phyloP scores from a whole-genome alignment of 53 echinoderm and acorn worm species.

The Zoroaster sp. region DNA sequence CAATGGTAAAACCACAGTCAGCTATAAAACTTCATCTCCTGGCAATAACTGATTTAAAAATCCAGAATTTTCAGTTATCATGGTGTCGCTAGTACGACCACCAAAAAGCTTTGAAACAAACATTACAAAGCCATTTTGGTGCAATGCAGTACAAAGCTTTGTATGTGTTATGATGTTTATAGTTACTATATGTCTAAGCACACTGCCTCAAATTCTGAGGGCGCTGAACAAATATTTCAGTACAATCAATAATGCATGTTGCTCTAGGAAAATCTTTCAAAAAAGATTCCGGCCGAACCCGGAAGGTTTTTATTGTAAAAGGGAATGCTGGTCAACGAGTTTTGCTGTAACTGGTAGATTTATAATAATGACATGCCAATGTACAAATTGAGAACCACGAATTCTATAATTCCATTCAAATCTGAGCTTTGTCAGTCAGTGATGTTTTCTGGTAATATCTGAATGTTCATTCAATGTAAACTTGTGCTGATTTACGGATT shows the following conservation, averaged over 20 bases:
- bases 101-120: no score
- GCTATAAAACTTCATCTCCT: no score
- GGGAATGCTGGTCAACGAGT: slow-evolving; percentile 54
- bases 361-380: no score
- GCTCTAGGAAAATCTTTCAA: slow-evolving; percentile 3
- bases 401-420: no score
- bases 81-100: slow-evolving; percentile 44
- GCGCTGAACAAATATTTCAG: slow-evolving; percentile 60
- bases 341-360: slow-evolving; percentile 3
- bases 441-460: no score
- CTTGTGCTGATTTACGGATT: no score
- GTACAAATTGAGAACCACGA: no score
- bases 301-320: slow-evolving; percentile 9
- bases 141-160: slow-evolving; percentile 60
- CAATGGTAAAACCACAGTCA: slow-evolving; percentile 52
- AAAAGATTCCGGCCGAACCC: slow-evolving; percentile 34
- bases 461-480: no score
- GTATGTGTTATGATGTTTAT: slow-evolving; percentile 66
- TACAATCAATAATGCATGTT: slow-evolving; percentile 62
- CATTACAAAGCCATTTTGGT: slow-evolving; percentile 54
- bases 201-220: slow-evolving; percentile 19
- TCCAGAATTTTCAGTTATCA: slow-evolving; percentile 42
- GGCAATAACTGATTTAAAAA: no score
- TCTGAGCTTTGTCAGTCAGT: no score
- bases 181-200: slow-evolving; percentile 50